Conservation (phyloP, 2,888 invertebrate genomes). For the Xylocampa areola region DNA sequence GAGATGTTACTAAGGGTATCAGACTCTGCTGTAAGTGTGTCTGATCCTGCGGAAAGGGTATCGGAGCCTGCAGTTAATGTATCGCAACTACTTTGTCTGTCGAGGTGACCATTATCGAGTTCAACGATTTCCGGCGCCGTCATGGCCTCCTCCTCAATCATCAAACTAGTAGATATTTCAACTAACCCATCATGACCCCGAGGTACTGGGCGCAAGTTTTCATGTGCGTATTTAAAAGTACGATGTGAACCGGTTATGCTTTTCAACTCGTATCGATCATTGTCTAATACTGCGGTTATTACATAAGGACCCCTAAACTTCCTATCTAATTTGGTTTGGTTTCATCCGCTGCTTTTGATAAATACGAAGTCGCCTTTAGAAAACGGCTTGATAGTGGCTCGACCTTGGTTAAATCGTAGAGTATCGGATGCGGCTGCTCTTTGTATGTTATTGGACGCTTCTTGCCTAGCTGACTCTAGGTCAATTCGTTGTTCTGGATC, state of each 20-base stretch:
- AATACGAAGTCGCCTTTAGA: constrained; percentile 18
- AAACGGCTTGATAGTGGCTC: constrained; percentile 7
- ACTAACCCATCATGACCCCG: too few relatives aligned
- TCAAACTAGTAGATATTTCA: too few relatives aligned
- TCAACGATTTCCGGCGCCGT: too few relatives aligned
- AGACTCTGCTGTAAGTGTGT: too few relatives aligned
- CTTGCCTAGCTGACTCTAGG: neutral
- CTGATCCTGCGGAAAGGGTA: too few relatives aligned
- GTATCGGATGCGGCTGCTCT: neutral
- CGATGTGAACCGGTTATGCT: constrained; percentile 32
- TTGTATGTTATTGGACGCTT: neutral
- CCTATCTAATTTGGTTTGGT: constrained; percentile 15
- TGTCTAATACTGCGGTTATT: constrained; percentile 2
- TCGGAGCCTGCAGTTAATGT: too few relatives aligned
- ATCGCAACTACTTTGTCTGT: too few relatives aligned
- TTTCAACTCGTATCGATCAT: constrained; percentile 34
- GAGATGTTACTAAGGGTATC: too few relatives aligned
- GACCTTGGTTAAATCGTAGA: neutral
- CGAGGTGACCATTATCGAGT: too few relatives aligned
- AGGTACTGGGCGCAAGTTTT: constrained; percentile 40
- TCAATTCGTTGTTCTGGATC: neutral
- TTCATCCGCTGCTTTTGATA: constrained; percentile 4
- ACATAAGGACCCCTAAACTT: constrained; percentile 24
- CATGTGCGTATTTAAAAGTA: constrained; percentile 44
- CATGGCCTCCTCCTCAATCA: too few relatives aligned